Evolutionary conservation across 2,797 vertebrate species (phyloP), one percentile per base, ranked within the genome.

Genomic region (Petrocephalus sullivani): DNA sequence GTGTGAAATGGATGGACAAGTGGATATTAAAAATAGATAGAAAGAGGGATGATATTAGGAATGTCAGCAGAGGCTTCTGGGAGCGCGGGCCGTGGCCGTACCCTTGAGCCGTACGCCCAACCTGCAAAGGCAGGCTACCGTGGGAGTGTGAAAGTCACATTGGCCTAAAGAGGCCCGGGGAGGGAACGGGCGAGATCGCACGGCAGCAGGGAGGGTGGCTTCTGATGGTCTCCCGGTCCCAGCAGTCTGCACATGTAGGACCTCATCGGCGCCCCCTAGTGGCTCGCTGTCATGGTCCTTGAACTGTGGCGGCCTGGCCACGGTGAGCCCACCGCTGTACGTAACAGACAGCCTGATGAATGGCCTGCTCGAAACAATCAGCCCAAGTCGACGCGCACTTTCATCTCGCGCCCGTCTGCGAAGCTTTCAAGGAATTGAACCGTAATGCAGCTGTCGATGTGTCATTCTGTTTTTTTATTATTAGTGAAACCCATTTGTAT

Each of bases 381-480:
- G 49, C 19, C 10, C 49, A 84, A 23, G 81, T 54, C 81, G n/a
- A 12, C 4, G 81, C 8, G 0, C 10, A 16, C 51, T 53, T 51
- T 53, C 46, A 54, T 53, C 51, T 84, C 81, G 4, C n/a, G 51
- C 46, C 51, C 2, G 46, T 84, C 46, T 23, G 46, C 5, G 49
- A 54, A 84, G 46, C 81, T 53, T 84, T 51, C 81, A 84, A 54
- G n/a, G 81, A 84, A 81, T 23, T 84, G 81, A 84, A 54, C 81
- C 51, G 46, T 84, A 84, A 84, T 84, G 81, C 49, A 54, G 81
- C 46, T 84, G 81, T 84, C 46, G 81, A 81, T 81, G 37, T 49
- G n/a, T 81, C 41, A 81, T 49, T 81, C 41, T 81, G 67, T 71
- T 49, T 81, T 49, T 81, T 81, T 49, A 46, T 81, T 46, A 81